Evolutionary conservation across 2,888 invertebrate genomes (phyloP), one percentile per base, ranked within the genome.

Genomic region (Dasysyrphus tricinctus): DNA sequence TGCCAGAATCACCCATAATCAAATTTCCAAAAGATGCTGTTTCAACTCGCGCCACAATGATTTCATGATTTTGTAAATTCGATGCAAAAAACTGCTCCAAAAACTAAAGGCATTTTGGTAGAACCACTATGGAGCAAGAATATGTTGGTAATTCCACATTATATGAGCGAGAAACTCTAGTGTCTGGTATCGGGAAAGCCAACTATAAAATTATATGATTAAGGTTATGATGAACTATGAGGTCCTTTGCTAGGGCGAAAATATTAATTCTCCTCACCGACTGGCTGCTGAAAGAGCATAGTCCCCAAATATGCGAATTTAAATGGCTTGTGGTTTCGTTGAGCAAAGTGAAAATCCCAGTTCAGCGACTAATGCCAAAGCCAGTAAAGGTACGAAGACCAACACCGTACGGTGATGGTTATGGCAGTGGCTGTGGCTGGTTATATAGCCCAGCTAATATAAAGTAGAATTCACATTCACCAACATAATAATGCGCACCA

Each of bases 401-500:
- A 61, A 19, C 9, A 11, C 11, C 9, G 16, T 32, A 32, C 29
- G 29, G 32, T 32, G 54, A 29, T 24, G 37, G 65, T 19, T 19
- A 5, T 24, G 2, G 19, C 67, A 16, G 4, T 5, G 5, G 19
- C 1, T 12, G 29, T 56, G 5, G 14, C 2, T n/a, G 24, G 37
- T 51, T 49, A 49, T 51, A 49, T 37, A 54, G 69, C 37, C n/a
- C 9, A 39, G 54, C 69, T 54, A 54, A 51, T 77, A 73, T 16
- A 70, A 70, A 63, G 77, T 42, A 8, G 39, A 39, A 79, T 79
- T 78, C 81, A 76, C 63, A 49, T 19, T 32, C 34, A 81, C 57
- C 77, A 81, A 85, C 70, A 85, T 85, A 85, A 85, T 85, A 85
- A 85, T 85, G 78, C 42, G 75, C 70, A 78, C 44, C 54, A 78